Conservation (phyloP, 1,140 invertebrate species). For the Elymnias hypermnestra region DNA sequence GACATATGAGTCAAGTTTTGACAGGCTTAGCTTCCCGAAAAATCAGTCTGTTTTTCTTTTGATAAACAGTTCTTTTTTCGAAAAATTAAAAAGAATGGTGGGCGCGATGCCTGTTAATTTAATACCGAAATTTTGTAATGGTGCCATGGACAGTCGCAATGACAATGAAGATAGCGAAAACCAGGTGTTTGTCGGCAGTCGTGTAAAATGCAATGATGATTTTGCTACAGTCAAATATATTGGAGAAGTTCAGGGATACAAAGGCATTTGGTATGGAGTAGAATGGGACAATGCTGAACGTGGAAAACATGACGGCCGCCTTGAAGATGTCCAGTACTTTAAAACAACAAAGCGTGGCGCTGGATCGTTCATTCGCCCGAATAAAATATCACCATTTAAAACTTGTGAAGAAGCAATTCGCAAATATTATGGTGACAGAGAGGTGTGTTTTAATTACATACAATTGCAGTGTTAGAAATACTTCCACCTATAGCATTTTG, state of each 20-base stretch:
- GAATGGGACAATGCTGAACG: constrained; percentile 93
- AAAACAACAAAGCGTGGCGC: constrained; percentile 82
- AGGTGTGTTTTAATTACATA: constrained; percentile 50
- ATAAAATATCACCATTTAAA: constrained; percentile 85
- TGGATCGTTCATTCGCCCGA: constrained; percentile 90
- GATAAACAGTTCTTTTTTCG: constrained; percentile 67
- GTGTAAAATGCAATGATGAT: constrained; percentile 62
- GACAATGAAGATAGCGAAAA: constrained; percentile 53
- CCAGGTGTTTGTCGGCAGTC: constrained; percentile 62
- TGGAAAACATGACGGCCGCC: constrained; percentile 93
- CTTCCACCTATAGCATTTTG: background rate
- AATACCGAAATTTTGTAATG: constrained; percentile 71
- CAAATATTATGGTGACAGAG: constrained; percentile 82
- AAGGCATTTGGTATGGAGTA: constrained; percentile 88
- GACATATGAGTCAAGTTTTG: constrained; percentile 29
- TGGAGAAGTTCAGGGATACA: constrained; percentile 76
- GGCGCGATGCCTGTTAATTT: constrained; percentile 72
- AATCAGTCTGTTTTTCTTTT: constrained; percentile 68
- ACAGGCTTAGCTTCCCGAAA: constrained; percentile 40
- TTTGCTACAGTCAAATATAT: constrained; percentile 68
- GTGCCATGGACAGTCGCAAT: constrained; percentile 64
- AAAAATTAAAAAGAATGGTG: constrained; percentile 71
- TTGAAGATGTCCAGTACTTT: constrained; percentile 90
- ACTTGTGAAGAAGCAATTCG: constrained; percentile 84
- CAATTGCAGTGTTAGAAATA: background rate